Percentiles rank a stretch among this genome's conserved stretches.
Evolutionary conservation across 1,140 invertebrate genomes (phyloP).

Genomic region (Zaprionus nigranus): DNA sequence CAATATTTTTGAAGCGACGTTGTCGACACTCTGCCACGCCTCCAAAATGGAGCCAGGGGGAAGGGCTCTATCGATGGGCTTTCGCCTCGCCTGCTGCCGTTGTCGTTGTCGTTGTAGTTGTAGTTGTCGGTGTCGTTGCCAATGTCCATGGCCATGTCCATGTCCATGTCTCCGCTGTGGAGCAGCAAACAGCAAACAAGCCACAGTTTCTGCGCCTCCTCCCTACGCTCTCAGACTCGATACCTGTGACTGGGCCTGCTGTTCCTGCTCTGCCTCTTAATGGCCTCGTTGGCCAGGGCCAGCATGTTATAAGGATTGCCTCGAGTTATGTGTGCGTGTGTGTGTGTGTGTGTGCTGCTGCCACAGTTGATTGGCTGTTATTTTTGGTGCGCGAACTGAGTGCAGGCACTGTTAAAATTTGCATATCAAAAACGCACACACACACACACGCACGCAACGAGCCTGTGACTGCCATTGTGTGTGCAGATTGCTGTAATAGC

Average conservation of each 20-base stretch:
- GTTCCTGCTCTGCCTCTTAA: constrained; percentile 28
- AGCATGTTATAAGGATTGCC: constrained; percentile 79
- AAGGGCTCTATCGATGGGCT: constrained; percentile 54
- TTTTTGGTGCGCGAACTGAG: constrained; percentile 76
- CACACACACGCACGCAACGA: constrained; percentile 5
- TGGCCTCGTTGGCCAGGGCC: constrained; percentile 41
- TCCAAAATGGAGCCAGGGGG: not conserved
- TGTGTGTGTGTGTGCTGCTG: constrained; percentile 51
- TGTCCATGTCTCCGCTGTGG: constrained; percentile 64
- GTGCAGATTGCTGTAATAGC: constrained; percentile 65
- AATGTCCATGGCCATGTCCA: constrained; percentile 40
- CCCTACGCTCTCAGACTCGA: not conserved
- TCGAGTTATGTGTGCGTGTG: constrained; percentile 53
- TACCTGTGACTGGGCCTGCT: constrained; percentile 31
- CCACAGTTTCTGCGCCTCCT: constrained; percentile 46
- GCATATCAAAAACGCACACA: constrained; percentile 77
- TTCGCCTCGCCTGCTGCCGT: not conserved
- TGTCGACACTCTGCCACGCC: constrained; percentile 64
- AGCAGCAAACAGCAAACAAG: constrained; percentile 77
- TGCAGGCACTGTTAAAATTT: constrained; percentile 75
- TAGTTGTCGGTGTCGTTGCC: constrained; percentile 18
- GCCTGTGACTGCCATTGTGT: constrained; percentile 31
- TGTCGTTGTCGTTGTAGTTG: constrained; percentile 22
- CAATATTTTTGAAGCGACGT: constrained; percentile 81
- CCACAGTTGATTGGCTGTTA: constrained; percentile 84